phyloP scores from a whole-genome alignment of 1,140 invertebrate species.

The Drosophila suzukii region DNA sequence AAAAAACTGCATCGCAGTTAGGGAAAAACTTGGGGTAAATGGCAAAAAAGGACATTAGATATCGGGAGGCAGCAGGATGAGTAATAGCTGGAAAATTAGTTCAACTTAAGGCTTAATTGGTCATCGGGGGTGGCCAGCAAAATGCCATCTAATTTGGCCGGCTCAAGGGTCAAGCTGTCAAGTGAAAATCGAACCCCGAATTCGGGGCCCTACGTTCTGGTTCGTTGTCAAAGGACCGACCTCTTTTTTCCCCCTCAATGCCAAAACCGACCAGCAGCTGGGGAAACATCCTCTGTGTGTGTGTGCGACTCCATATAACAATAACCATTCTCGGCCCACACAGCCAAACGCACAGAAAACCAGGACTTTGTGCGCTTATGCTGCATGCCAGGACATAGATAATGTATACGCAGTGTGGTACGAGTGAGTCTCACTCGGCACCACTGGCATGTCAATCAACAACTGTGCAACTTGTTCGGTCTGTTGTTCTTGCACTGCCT shows the following conservation, averaged over 20 bases:
- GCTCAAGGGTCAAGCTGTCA: constrained; percentile 23
- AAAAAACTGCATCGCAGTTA: constrained; percentile 25
- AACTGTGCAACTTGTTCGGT: constrained; percentile 50
- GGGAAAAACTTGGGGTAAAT: background rate
- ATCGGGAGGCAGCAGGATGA: background rate
- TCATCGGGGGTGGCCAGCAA: constrained; percentile 4
- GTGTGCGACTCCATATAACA: constrained; percentile 64
- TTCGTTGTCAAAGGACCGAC: constrained; percentile 59
- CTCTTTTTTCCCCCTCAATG: constrained; percentile 2
- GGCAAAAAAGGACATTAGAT: constrained; percentile 12
- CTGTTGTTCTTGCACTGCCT: constrained; percentile 22
- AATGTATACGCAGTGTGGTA: constrained; percentile 59
- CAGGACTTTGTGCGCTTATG: constrained; percentile 39
- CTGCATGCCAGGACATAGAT: constrained; percentile 55
- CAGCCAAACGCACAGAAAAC: constrained; percentile 5
- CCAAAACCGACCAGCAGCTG: constrained; percentile 51
- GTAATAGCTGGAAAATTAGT: constrained; percentile 24
- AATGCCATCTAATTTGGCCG: constrained; percentile 15
- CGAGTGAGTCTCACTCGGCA: constrained; percentile 15
- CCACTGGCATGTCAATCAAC: constrained; percentile 55
- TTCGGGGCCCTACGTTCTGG: constrained; percentile 29
- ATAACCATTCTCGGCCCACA: constrained; percentile 66
- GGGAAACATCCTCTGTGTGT: constrained; percentile 57
- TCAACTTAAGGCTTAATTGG: constrained; percentile 34
- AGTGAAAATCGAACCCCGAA: constrained; percentile 29